Conservation (phyloP, 2,888 invertebrate species). For the Drosophila setosimentum region DNA sequence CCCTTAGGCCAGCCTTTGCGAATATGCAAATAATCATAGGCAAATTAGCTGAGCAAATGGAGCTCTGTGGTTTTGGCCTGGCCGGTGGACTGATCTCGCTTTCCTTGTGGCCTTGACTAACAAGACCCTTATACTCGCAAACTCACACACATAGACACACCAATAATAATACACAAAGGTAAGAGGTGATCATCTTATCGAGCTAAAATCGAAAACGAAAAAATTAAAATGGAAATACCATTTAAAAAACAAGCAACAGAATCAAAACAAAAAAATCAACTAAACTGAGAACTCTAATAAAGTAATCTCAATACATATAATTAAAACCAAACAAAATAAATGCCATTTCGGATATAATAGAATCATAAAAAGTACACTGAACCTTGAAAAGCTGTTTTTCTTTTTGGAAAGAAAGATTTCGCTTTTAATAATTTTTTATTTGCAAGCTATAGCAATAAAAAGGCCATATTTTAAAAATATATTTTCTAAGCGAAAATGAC, state of each 20-base stretch:
- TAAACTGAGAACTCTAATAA: no score
- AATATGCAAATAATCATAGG: neutral
- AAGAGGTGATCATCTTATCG: constrained; percentile 48
- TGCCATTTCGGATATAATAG: no score
- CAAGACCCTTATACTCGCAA: constrained; percentile 7
- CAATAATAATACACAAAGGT: constrained; percentile 32
- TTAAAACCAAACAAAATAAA: no score
- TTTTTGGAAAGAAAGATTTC: no score
- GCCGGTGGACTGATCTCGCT: neutral
- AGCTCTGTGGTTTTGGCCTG: constrained; percentile 8
- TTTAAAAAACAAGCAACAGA: constrained; percentile 23
- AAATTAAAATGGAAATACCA: constrained; percentile 14
- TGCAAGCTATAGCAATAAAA: no score
- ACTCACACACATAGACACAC: neutral
- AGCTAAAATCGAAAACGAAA: constrained; percentile 50
- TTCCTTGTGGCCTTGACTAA: constrained; percentile 28
- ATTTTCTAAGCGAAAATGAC: neutral
- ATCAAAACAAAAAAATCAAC: constrained; percentile 12
- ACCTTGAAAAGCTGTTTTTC: no score
- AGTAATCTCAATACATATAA: no score
- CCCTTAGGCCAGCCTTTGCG: neutral
- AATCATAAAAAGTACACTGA: no score
- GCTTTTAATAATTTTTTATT: no score
- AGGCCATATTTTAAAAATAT: neutral
- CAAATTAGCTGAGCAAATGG: constrained; percentile 4